Evolutionary conservation across 2,797 vertebrate species (phyloP), one percentile per base, ranked within the genome.

Genomic region (Acipenser transmontanus): DNA sequence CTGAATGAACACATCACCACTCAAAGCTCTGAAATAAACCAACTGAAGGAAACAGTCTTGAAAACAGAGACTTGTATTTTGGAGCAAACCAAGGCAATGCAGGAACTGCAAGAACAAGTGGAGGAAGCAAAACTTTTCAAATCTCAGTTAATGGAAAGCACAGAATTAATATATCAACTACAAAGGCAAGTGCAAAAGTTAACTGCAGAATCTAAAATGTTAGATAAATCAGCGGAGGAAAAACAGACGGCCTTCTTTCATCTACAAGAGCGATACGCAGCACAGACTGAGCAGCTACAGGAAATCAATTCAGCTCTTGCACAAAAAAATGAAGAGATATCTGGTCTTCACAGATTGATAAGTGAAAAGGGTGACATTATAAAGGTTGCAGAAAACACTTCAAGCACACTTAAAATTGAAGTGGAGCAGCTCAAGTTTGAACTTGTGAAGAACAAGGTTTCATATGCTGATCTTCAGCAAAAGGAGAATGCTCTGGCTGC

Each of bases 221-320:
- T 83, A 56, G 78, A 64, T n/a, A 72, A 60, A 56, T 76, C 80
- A 6, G 56, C 72, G 1, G 78, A 77, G 6, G 86, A 90, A 68
- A 89, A 81, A 2, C 84, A 87, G 65, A 78, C 78, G 72, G 85
- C 90, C 75, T 86, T 93, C 66, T 82, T 71, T 61, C 83, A 87
- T 77, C 86, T 95, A 1, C 91, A 91, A 67, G 87, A 92, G 50
- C 88, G 91, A 77, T 82, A 81, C 59, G 82, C 85, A 64, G 65
- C 71, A 1, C 78, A 85, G 10, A 69, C 81, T 9, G 81, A 93
- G 61, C 79, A 87, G 64, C 71, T 82, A 47, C 79, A 80, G 4
- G 81, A 85, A 10, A 54, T 80, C n/a, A 80, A 74, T 0, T 54
- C 57, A 60, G 73, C 81, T 12, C 77, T 94, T 14, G 78, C 66